Evolutionary conservation across 2,888 invertebrate genomes (phyloP).

Genomic region (Netelia melanura): DNA sequence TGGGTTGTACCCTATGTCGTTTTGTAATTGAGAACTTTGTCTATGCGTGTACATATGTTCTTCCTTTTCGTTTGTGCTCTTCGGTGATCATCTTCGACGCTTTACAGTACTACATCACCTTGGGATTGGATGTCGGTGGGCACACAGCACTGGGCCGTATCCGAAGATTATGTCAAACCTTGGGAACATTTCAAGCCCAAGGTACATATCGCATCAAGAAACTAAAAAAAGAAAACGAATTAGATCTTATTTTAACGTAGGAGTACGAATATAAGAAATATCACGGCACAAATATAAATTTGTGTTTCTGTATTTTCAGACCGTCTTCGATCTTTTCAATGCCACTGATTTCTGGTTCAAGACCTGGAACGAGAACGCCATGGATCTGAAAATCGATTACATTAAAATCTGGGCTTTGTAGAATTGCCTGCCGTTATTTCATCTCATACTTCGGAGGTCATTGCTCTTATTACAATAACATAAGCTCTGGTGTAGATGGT

Average conservation of each 20-base stretch:
- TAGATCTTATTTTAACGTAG: neutral
- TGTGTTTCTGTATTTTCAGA: constrained; percentile 70
- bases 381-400: constrained; percentile 87
- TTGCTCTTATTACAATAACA: neutral
- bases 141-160: constrained; percentile 79
- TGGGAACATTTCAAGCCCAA: constrained; percentile 76
- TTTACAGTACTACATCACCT: constrained; percentile 90
- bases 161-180: too few species aligned
- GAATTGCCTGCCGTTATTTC: neutral
- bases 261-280: neutral
- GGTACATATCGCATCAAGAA: constrained; percentile 76
- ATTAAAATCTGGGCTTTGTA: constrained; percentile 87
- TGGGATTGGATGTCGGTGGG: constrained; percentile 93
- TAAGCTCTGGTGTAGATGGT: neutral
- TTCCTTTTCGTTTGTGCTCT: neutral
- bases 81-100: neutral
- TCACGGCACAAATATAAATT: neutral
- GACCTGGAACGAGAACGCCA: constrained; percentile 85
- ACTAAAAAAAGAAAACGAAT: neutral
- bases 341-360: constrained; percentile 83
- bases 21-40: neutral
- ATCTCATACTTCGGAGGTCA: neutral
- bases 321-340: constrained; percentile 83
- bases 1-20: neutral
- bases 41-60: neutral